A percentile compares a stretch with the other conserved stretches of the same genome.
phyloP scores from a whole-genome alignment of 2,797 vertebrate species.

The Adrianichthys oophorus region DNA sequence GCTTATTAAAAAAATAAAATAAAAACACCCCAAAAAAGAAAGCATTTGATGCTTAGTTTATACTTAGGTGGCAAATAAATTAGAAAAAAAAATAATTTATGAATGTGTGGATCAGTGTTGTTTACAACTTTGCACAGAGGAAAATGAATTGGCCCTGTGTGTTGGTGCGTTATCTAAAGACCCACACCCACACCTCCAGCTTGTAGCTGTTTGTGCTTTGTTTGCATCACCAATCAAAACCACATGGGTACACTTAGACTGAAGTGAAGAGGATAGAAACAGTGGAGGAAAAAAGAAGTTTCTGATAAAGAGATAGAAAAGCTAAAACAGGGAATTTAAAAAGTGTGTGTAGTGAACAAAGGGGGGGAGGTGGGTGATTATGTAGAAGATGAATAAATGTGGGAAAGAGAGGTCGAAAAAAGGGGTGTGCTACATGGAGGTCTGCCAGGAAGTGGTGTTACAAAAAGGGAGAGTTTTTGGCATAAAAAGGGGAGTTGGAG shows the following conservation, averaged over 20 bases:
- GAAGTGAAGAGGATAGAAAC: conserved; percentile 33
- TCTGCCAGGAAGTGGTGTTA: conserved; percentile 23
- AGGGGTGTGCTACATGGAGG: conserved; percentile 24
- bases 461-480: conserved; percentile 29
- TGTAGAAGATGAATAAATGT: conserved; percentile 23
- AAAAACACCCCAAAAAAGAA: no score
- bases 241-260: conserved; percentile 65
- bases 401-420: conserved; percentile 18
- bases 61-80: no score
- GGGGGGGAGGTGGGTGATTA: conserved; percentile 20
- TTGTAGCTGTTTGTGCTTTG: conserved; percentile 51
- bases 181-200: conserved; percentile 40
- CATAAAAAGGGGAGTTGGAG: conserved; percentile 68
- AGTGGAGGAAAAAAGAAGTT: conserved; percentile 31
- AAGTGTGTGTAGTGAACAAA: conserved; percentile 20
- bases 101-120: conserved; percentile 15
- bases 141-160: conserved; percentile 36
- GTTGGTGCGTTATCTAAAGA: conserved; percentile 40
- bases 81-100: conserved; percentile 2
- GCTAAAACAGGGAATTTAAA: conserved; percentile 40
- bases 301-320: conserved; percentile 51
- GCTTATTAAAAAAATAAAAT: not conserved
- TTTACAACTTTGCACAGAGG: conserved; percentile 44
- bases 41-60: no score
- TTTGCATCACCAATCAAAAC: conserved; percentile 69